These are phyloP conservation scores for Porites lutea DNA, from an alignment of 64 coral and sea anemone species.

Conservation along the genomic window DNA sequence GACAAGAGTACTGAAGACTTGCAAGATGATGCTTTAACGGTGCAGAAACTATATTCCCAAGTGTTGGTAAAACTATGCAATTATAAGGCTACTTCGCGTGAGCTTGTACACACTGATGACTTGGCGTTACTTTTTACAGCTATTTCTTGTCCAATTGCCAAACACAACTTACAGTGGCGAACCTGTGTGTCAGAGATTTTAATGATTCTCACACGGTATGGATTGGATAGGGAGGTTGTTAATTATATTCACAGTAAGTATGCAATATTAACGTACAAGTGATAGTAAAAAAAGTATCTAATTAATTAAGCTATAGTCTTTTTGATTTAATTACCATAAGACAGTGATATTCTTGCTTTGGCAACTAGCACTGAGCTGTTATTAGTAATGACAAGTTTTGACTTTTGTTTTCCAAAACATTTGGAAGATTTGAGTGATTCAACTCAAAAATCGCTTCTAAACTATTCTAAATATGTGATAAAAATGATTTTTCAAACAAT, in stretches of 20 bases:
- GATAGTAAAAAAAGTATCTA: background rate
- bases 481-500: too few species aligned
- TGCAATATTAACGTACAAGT: too few species aligned
- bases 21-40: constrained; percentile 52
- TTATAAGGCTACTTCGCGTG: constrained; percentile 73
- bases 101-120: constrained; percentile 94
- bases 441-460: too few species aligned
- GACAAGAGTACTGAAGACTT: constrained; percentile 58
- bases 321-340: too few species aligned
- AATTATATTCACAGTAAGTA: constrained; percentile 95
- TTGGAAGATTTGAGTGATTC: too few species aligned
- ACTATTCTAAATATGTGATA: too few species aligned
- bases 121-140: constrained; percentile 90
- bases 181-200: constrained; percentile 92
- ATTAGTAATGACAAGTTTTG: too few species aligned
- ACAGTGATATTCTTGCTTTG: too few species aligned
- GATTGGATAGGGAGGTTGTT: constrained; percentile 77
- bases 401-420: too few species aligned
- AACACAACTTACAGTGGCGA: constrained; percentile 84
- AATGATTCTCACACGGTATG: constrained; percentile 88
- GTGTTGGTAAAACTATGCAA: constrained; percentile 88
- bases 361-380: too few species aligned
- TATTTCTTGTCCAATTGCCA: constrained; percentile 69
- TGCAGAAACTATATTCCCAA: constrained; percentile 90
- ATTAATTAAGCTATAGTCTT: background rate